Evolutionary conservation across 2,113 vertebrate species (phyloP).

Genomic region (Leptosomus discolor): DNA sequence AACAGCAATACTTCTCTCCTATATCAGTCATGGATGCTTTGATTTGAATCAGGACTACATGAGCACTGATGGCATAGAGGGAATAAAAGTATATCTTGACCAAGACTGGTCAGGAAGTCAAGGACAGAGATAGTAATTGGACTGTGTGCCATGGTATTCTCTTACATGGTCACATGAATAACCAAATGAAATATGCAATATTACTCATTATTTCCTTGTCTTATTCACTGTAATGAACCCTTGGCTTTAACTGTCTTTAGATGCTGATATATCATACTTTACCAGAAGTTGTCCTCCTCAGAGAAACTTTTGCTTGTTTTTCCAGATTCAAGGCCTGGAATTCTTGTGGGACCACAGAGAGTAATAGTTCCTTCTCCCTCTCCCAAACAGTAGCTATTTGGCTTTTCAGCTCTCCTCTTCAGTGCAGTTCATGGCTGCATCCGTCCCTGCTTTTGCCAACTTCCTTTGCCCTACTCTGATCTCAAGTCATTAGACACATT

Average conservation of each 20-base stretch:
- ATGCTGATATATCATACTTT: background rate
- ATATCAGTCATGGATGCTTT: background rate
- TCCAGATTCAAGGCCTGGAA: background rate
- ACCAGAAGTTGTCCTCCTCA: background rate
- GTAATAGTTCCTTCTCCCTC: background rate
- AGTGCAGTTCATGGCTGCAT: background rate
- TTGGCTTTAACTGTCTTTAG: background rate
- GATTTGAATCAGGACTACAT: background rate
- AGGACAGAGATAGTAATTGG: background rate
- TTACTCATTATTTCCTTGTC: background rate
- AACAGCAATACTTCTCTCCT: background rate
- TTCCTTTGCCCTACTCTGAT: background rate
- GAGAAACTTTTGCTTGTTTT: background rate
- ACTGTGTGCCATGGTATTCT: background rate
- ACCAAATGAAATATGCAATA: background rate
- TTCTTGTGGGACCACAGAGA: background rate
- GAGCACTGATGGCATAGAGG: background rate
- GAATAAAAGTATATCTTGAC: background rate
- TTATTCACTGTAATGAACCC: background rate
- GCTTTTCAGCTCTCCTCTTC: background rate
- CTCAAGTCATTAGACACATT: background rate
- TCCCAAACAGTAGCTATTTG: background rate
- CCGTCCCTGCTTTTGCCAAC: background rate
- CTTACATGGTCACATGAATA: background rate
- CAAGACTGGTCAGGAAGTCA: background rate